Evolutionary conservation across 2,888 invertebrate species (phyloP), one percentile per base, ranked within the genome.

Genomic region (Morpho achilles): DNA sequence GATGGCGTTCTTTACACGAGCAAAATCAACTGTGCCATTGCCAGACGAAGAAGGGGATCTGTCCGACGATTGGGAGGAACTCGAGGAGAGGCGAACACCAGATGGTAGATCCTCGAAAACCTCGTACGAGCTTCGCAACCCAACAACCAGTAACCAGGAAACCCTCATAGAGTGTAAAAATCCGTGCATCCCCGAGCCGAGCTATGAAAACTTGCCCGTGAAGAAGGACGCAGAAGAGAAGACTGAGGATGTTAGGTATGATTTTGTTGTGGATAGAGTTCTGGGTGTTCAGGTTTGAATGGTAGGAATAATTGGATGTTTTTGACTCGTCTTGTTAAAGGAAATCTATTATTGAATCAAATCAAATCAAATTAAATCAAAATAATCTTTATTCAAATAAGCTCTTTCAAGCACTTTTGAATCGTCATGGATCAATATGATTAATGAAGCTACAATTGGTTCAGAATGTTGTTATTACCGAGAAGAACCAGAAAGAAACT

Each of bases 1-100:
- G 88, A 98, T 98, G 95, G 97, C 97, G 47, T 98, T 98, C 91
- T 98, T 98, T 84, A 98, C 97, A 0, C 94, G 95, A 71, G 93
- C 94, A 65, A 96, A 95, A 71, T 84, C 94, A 42, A 94, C 93
- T 61, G 94, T 96, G 73, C 96, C 96, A 58, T 82, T 96, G 65
- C 95, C 96, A 1, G 91, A 92, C 16, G 95, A 95, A 52, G 94
- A 94, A 63, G 79, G 74, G 7, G 81, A 81, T 73, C 71, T 81
- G 16, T 89, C 89, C 0, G 88, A 89, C 70, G 90, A 90, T n/a
- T 89, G 89, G 90, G 89, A 88, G 45, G 84, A 87, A 7, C 67
- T 87, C 0, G 89, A 88, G 56, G 88, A 89, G 60, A 65, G 90
- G 7, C 70, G 87, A 6, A 91, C 90, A 0, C 90, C 90, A 0